A percentile compares a stretch with the other conserved stretches of the same genome.
These are phyloP conservation scores for Rhea pennata DNA, from an alignment of 2,113 vertebrate species.

Conservation along the genomic window DNA sequence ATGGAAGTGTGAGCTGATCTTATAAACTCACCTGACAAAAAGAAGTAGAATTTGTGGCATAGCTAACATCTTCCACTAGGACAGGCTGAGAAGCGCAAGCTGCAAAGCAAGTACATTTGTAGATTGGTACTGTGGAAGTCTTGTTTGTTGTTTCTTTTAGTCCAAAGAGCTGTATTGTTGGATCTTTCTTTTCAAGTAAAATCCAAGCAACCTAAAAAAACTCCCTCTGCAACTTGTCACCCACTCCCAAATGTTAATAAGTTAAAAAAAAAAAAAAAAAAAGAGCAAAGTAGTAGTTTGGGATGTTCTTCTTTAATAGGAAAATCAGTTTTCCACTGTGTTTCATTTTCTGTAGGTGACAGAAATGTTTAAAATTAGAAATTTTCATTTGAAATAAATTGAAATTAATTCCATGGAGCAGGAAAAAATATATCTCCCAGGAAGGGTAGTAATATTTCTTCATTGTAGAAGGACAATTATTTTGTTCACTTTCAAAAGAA, in stretches of 20 bases:
- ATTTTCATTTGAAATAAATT: slow-evolving; percentile 48
- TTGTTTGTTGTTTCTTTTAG: neutral
- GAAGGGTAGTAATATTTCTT: slow-evolving; percentile 40
- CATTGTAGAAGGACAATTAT: neutral
- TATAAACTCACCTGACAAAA: neutral
- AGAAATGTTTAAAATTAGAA: slow-evolving; percentile 19
- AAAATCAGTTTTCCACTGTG: neutral
- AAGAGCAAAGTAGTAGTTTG: neutral
- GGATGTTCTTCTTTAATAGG: neutral
- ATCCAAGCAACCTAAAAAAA: neutral
- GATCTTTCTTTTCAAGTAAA: neutral
- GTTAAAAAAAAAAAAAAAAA: neutral
- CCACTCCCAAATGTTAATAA: neutral
- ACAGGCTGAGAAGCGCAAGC: neutral
- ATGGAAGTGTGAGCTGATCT: neutral
- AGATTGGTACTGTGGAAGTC: neutral
- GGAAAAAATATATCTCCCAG: neutral
- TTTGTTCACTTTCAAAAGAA: slow-evolving; percentile 5
- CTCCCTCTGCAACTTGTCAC: neutral
- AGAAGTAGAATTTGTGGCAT: neutral
- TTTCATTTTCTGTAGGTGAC: slow-evolving; percentile 12
- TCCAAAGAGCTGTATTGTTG: neutral
- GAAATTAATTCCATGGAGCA: slow-evolving; percentile 46
- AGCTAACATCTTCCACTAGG: neutral
- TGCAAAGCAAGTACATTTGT: neutral